These are phyloP conservation scores for Macropus fuliginosus DNA, from an alignment of 2,797 vertebrate species.

Conservation along the genomic window DNA sequence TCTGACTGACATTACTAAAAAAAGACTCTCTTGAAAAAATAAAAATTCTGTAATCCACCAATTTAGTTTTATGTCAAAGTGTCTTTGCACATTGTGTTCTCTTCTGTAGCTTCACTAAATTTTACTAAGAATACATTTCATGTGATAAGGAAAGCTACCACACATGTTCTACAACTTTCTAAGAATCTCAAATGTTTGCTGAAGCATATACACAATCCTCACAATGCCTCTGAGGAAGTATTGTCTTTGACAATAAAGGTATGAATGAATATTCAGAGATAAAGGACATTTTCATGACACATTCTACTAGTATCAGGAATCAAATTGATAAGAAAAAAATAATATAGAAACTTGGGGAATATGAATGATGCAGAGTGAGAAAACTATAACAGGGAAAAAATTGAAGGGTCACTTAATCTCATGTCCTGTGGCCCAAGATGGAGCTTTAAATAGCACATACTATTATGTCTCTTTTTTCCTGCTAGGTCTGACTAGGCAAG, in stretches of 20 bases:
- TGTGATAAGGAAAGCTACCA: slow-evolving; percentile 20
- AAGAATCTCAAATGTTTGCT: neutral
- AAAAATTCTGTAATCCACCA: slow-evolving; percentile 35
- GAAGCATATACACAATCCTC: neutral
- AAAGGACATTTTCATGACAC: neutral
- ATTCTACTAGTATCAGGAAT: neutral
- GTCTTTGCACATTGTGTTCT: slow-evolving; percentile 42
- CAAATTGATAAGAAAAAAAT: neutral
- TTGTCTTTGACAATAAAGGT: slow-evolving; percentile 1
- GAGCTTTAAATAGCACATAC: neutral
- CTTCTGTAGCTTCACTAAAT: slow-evolving; percentile 10
- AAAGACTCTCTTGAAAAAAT: slow-evolving; percentile 63
- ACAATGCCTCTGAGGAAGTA: neutral
- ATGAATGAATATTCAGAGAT: slow-evolving; percentile 31
- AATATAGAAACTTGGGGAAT: neutral
- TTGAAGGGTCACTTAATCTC: neutral
- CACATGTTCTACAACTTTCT: neutral
- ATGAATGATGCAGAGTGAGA: neutral
- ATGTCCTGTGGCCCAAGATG: neutral
- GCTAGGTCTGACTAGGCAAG: neutral
- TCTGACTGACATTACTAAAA: slow-evolving; percentile 59
- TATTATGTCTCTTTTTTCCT: neutral
- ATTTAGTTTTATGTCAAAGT: slow-evolving; percentile 56
- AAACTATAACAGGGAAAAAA: neutral
- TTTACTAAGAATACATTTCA: slow-evolving; percentile 28